These are phyloP conservation scores for Hirtodrosophila duncani DNA, from an alignment of 2,888 invertebrate species.

Conservation along the genomic window DNA sequence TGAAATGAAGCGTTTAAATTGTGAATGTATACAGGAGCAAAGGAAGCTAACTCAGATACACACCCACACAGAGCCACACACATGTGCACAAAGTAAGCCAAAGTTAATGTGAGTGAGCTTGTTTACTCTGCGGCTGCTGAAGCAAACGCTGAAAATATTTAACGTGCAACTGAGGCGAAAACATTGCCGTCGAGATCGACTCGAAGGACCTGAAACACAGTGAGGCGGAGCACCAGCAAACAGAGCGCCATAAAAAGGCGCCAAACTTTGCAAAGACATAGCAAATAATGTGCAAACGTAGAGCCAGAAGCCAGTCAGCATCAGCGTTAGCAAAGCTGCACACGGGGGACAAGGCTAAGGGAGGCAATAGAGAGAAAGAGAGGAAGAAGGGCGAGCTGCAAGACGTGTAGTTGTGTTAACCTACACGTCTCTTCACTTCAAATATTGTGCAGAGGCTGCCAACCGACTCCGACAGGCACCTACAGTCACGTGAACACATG, in stretches of 20 bases:
- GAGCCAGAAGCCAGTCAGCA: too few species aligned
- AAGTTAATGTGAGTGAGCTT: constrained; percentile 64
- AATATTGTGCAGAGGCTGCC: too few species aligned
- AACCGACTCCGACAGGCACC: too few species aligned
- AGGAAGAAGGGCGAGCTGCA: too few species aligned
- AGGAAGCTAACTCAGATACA: constrained; percentile 1
- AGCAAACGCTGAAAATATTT: constrained; percentile 61
- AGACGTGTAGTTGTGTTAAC: too few species aligned
- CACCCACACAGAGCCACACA: background rate
- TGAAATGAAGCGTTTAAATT: constrained; percentile 71
- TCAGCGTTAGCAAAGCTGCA: too few species aligned
- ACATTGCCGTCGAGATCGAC: constrained; percentile 53
- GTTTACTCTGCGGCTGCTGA: constrained; percentile 64
- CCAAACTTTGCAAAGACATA: constrained; percentile 14
- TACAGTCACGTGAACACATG: too few species aligned
- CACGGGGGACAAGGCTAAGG: too few species aligned
- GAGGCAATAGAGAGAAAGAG: too few species aligned
- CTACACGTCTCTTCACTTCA: too few species aligned
- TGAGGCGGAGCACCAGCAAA: constrained; percentile 12
- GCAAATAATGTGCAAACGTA: too few species aligned
- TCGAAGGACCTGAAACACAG: background rate
- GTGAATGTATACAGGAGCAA: constrained; percentile 28
- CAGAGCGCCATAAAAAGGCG: constrained; percentile 22
- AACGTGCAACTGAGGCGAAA: constrained; percentile 60
- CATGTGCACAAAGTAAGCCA: constrained; percentile 32